Evolutionary conservation across 2,888 invertebrate genomes (phyloP).

Genomic region (Periphyllus acericola): DNA sequence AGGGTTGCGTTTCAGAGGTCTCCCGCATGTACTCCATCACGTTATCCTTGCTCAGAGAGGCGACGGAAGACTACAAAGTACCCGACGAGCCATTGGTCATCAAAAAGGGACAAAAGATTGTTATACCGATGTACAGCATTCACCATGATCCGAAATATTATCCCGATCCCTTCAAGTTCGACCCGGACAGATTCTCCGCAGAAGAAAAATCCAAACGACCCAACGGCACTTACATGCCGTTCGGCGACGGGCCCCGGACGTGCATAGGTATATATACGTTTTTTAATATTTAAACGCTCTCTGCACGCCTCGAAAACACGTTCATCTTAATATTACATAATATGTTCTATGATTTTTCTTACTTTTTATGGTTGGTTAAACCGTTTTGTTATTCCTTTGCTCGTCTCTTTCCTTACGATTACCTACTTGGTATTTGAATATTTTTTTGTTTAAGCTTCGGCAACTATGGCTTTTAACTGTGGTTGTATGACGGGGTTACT

Average conservation of each 20-base stretch:
- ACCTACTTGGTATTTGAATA: too few species aligned
- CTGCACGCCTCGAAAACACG: too few species aligned
- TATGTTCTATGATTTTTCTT: too few species aligned
- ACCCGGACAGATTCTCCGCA: conserved; percentile 72
- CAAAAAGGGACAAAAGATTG: conserved; percentile 70
- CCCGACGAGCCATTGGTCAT: conserved; percentile 69
- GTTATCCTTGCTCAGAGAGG: conserved; percentile 70
- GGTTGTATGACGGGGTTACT: too few species aligned
- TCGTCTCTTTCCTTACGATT: too few species aligned
- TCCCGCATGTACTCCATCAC: conserved; percentile 73
- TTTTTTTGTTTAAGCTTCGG: too few species aligned
- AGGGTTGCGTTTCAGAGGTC: conserved; percentile 68
- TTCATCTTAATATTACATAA: too few species aligned
- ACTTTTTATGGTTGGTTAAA: too few species aligned
- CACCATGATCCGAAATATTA: conserved; percentile 72
- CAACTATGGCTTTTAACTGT: too few species aligned
- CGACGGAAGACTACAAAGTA: conserved; percentile 70
- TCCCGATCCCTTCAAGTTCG: conserved; percentile 71
- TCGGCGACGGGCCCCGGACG: conserved; percentile 68
- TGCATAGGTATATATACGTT: conserved; percentile 66
- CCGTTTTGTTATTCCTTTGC: too few species aligned
- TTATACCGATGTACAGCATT: conserved; percentile 71
- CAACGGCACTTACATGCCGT: conserved; percentile 68
- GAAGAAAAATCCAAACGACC: conserved; percentile 70
- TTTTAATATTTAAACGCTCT: too few species aligned